Evolutionary conservation across 2,113 vertebrate species (phyloP), one percentile per base, ranked within the genome.

Genomic region (Ramphastos sulfuratus): DNA sequence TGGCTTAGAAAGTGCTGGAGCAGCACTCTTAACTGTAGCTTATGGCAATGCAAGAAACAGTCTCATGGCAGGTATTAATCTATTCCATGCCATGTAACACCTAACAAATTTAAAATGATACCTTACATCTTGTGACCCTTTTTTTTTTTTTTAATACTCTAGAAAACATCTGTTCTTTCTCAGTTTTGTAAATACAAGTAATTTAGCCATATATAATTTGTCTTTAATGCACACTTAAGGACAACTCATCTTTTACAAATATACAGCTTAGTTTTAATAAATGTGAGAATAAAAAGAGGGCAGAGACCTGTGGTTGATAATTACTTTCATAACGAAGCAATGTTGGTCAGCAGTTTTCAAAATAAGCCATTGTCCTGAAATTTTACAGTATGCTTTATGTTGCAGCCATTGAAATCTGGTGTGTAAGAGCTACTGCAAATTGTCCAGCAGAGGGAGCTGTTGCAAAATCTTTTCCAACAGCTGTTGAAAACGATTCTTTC

Each of bases 391-490:
- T 15, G 17, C 15, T 63, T 72, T 37, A 21, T 31, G 48, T 30
- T 70, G 16, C 30, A 71, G 55, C 46, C 31, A 21, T 7, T 85
- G 58, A 66, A 91, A 76, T 72, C 3, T 71, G 33, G 13, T 80
- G 10, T 33, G 37, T n/a, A 64, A 81, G 23, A 85, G 56, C 80
- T 64, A 81, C 69, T 75, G 21, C 44, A 65, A 69, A 54, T 3
- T 78, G 79, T 69, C 97, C 98, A 97, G 96, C 85, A 97, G 95
- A 97, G 97, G 96, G 97, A 94, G 97, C 95, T 95, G 72, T 95
- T 95, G 92, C 94, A 95, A 92, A 93, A 42, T 90, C 69, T 97
- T 87, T 94, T 64, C 27, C 44, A 94, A 56, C 33, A 77, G 33
- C 15, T 66, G 48, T 37, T 95, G 33, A 78, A 73, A 71, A 59